Evolutionary conservation across 2,888 invertebrate species (phyloP), one percentile per base, ranked within the genome.

Genomic region (Harmothoe impar): DNA sequence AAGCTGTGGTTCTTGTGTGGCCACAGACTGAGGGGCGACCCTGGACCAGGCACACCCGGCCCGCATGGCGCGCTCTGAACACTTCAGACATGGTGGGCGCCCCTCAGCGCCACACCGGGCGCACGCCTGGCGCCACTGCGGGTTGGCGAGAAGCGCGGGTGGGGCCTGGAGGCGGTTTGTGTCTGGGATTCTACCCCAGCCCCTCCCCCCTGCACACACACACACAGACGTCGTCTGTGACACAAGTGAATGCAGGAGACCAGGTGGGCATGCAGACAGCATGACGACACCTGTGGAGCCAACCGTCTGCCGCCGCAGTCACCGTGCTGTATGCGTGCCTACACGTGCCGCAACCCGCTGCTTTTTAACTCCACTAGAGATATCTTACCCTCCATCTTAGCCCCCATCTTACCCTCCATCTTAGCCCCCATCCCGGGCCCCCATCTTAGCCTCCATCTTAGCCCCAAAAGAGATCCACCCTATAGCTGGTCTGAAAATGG

Each of bases 251-350:
- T 12, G 81, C 81, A 33, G 20, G 43, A 10, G 43, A 17, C 81
- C 81, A 81, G 81, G 35, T 81, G 81, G 81, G 43, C 81, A 10
- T 17, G 20, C 72, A 72, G 72, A 72, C 72, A 72, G 72, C 81
- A 33, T 81, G 43, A 43, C 81, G 81, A 81, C 81, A 81, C 81
- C 81, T 81, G 81, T 81, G 81, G 81, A 81, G 81, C 81, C 43
- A 35, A 17, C 43, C 43, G 20, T 25, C 81, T 81, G 81, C 43
- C 43, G 81, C 72, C 72, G 25, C 72, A 0, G 31, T 15, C 29
- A 15, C 10, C 72, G 72, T 29, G 72, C 72, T 72, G 81, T 10
- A 43, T 43, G 33, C 43, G 35, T 81, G 35, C 5, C 3, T n/a
- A 23, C 81, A 81, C 81, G 43, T 43, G 43, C 35, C 3, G 12